Evolutionary conservation across 2,797 vertebrate genomes (phyloP).

Genomic region (Halcyon chelicuti): DNA sequence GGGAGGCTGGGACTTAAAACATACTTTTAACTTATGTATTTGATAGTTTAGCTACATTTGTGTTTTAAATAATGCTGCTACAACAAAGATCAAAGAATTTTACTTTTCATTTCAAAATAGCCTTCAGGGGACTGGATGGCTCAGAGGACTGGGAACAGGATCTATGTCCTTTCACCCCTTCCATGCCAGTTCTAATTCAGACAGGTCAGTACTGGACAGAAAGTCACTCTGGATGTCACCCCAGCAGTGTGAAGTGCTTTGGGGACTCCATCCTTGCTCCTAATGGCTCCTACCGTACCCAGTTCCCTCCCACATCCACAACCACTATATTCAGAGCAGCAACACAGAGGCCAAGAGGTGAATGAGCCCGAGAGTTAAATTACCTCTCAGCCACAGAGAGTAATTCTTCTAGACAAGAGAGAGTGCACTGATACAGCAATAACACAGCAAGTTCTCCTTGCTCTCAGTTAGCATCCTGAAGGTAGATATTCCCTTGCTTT

Average conservation of each 20-base stretch:
- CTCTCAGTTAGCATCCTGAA: not conserved
- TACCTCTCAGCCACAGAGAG: conserved; percentile 29
- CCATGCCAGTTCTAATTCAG: not conserved
- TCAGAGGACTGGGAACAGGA: not conserved
- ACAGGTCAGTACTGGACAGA: not conserved
- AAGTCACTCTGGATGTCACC: conserved; percentile 5
- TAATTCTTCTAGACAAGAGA: conserved; percentile 60
- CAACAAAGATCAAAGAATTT: not conserved
- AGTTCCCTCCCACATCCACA: fast-evolving
- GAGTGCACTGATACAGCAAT: not conserved
- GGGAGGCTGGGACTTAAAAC: not conserved
- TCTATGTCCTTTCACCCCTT: not conserved
- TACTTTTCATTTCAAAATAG: conserved; percentile 8
- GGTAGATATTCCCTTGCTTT: not conserved
- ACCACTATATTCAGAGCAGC: conserved; percentile 42
- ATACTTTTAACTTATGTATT: not conserved
- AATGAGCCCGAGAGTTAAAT: conserved; percentile 40
- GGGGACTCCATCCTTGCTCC: not conserved
- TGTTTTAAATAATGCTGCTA: not conserved
- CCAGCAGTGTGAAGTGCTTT: not conserved
- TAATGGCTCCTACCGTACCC: not conserved
- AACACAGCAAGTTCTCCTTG: not conserved
- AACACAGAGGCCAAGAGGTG: conserved; percentile 47
- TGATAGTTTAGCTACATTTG: not conserved
- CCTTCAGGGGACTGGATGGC: not conserved